Conservation (phyloP, 2,888 invertebrate species). For the Drosophila austrosaltans region DNA sequence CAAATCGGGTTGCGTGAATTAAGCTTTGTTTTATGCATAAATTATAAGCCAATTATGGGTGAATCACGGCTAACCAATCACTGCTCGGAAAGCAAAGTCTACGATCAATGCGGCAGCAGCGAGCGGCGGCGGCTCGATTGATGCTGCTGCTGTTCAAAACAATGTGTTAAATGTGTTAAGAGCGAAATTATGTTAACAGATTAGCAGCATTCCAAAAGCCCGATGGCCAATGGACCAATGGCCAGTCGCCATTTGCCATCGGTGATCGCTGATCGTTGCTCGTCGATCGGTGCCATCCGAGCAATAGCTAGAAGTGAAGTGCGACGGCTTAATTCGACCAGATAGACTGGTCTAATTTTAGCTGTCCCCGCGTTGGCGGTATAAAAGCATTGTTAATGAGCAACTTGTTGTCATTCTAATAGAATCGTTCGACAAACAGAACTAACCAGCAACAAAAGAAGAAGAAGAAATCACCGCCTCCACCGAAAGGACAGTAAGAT, state of each 20-base stretch:
- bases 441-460: background rate
- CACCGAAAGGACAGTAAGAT: constrained; percentile 43
- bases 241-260: constrained; percentile 31
- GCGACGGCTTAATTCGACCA: constrained; percentile 60
- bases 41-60: constrained; percentile 76
- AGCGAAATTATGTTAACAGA: constrained; percentile 78
- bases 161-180: constrained; percentile 78
- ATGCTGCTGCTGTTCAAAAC: constrained; percentile 61
- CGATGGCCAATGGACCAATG: constrained; percentile 46
- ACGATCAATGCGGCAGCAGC: constrained; percentile 6
- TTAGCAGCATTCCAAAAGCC: constrained; percentile 71
- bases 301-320: constrained; percentile 37
- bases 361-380: constrained; percentile 67
- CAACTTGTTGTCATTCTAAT: constrained; percentile 57
- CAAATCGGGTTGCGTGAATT: constrained; percentile 49
- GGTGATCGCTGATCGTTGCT: constrained; percentile 27
- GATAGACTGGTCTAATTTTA: constrained; percentile 64
- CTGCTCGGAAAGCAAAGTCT: constrained; percentile 57
- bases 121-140: constrained; percentile 63
- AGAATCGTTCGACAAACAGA: constrained; percentile 53
- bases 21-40: constrained; percentile 61
- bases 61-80: constrained; percentile 66
- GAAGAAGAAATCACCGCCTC: too few species aligned
- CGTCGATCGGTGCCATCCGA: constrained; percentile 39
- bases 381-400: constrained; percentile 71